These are phyloP conservation scores for Drosophila yakuba DNA, from an alignment of 1,140 invertebrate genomes.

Conservation along the genomic window DNA sequence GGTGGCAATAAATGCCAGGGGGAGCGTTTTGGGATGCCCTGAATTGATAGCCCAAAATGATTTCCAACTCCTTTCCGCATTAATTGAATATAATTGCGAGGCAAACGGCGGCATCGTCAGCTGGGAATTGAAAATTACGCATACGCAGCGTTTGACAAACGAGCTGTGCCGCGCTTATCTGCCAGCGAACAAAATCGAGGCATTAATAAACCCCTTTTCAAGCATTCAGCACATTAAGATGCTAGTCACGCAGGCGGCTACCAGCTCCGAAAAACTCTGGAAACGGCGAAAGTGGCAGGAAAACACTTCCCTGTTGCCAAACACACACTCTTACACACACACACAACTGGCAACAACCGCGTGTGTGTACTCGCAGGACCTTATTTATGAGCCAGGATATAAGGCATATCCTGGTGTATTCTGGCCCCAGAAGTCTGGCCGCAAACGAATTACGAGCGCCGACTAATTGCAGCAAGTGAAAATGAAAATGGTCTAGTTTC, in stretches of 20 bases:
- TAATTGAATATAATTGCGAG: constrained; percentile 72
- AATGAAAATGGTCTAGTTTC: constrained; percentile 73
- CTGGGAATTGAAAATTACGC: constrained; percentile 55
- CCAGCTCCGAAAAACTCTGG: constrained; percentile 47
- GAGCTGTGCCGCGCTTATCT: constrained; percentile 27
- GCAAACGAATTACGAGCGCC: constrained; percentile 74
- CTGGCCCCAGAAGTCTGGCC: constrained; percentile 62
- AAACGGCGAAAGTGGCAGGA: constrained; percentile 20
- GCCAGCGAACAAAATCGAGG: constrained; percentile 24
- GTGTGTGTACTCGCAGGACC: constrained; percentile 20
- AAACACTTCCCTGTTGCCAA: constrained; percentile 12
- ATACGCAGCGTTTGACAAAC: constrained; percentile 62
- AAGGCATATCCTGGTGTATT: constrained; percentile 67
- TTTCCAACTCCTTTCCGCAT: constrained; percentile 52
- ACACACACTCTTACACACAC: constrained; percentile 48
- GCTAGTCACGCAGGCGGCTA: constrained; percentile 48
- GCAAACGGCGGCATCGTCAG: constrained; percentile 12
- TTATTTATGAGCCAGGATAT: constrained; percentile 74
- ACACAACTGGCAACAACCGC: constrained; percentile 56
- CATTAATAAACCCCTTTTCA: constrained; percentile 23
- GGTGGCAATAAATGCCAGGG: constrained; percentile 31
- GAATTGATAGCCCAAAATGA: constrained; percentile 66
- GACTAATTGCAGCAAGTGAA: constrained; percentile 78
- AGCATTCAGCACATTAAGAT: constrained; percentile 41
- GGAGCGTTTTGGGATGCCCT: not conserved